Evolutionary conservation across 2,797 vertebrate species (phyloP).

Genomic region (Lepidocolaptes lacrymiger): DNA sequence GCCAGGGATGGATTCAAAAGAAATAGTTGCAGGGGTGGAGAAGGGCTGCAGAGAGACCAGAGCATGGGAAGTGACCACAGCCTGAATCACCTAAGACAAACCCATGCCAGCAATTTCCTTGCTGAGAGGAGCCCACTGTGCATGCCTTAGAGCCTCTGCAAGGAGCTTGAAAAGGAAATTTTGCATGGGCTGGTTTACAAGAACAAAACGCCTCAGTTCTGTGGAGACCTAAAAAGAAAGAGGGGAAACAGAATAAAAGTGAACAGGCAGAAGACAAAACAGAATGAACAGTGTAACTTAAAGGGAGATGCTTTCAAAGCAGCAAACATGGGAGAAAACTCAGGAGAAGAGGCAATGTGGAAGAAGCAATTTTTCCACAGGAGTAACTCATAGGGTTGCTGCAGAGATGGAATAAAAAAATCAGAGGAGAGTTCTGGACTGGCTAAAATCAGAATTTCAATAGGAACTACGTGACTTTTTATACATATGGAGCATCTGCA

Average conservation of each 20-base stretch:
- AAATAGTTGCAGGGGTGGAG: background rate
- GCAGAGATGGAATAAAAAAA: background rate
- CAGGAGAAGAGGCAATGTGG: background rate
- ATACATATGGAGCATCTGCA: background rate
- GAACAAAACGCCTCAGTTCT: conserved; percentile 39
- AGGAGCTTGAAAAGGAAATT: conserved; percentile 36
- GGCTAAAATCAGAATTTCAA: background rate
- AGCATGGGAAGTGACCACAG: conserved; percentile 35
- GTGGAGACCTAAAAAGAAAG: background rate
- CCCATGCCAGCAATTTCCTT: background rate
- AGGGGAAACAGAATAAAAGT: background rate
- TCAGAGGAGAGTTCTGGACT: background rate
- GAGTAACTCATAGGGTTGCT: background rate
- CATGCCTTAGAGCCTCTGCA: background rate
- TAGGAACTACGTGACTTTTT: background rate
- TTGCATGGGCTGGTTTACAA: conserved; percentile 33
- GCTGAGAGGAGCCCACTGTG: conserved; percentile 1
- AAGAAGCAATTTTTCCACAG: background rate
- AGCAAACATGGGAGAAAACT: background rate
- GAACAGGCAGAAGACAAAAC: background rate
- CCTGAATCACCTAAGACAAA: background rate
- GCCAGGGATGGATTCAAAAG: background rate
- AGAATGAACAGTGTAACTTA: background rate
- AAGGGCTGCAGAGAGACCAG: background rate
- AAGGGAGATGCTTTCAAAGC: background rate